These are phyloP conservation scores for Brevipalpus yothersi DNA, from an alignment of 1,140 invertebrate species.

Conservation along the genomic window DNA sequence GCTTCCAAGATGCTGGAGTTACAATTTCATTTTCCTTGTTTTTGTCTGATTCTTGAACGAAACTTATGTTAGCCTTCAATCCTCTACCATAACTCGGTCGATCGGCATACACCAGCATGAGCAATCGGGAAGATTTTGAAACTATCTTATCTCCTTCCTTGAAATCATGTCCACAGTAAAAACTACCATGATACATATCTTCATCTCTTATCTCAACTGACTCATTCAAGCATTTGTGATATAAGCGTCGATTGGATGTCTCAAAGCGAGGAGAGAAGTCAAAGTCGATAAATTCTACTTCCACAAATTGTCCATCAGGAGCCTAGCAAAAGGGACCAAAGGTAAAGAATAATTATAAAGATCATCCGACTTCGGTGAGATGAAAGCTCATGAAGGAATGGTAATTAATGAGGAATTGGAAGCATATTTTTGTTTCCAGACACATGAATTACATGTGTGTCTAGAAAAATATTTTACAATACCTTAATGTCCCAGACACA, in stretches of 20 bases:
- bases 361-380: neutral
- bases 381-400: neutral
- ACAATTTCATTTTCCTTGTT: neutral
- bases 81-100: conserved; percentile 1
- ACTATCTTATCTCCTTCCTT: neutral
- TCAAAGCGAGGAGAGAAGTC: conserved; percentile 1
- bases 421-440: too few relatives aligned
- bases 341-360: neutral
- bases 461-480: neutral
- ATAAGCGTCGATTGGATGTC: neutral
- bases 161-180: conserved; percentile 4
- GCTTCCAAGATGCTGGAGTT: neutral
- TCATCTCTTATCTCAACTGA: neutral
- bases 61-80: neutral
- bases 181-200: neutral
- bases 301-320: neutral
- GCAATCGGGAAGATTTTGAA: neutral
- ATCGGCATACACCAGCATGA: conserved; percentile 1
- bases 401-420: neutral
- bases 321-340: neutral
- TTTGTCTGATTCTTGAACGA: neutral
- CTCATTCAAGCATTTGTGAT: conserved; percentile 3
- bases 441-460: neutral
- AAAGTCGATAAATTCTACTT: neutral
- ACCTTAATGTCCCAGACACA: conserved; percentile 11